These are phyloP conservation scores for Rhabdomys pumilio DNA, from an alignment of 2,797 vertebrate species.

Conservation along the genomic window DNA sequence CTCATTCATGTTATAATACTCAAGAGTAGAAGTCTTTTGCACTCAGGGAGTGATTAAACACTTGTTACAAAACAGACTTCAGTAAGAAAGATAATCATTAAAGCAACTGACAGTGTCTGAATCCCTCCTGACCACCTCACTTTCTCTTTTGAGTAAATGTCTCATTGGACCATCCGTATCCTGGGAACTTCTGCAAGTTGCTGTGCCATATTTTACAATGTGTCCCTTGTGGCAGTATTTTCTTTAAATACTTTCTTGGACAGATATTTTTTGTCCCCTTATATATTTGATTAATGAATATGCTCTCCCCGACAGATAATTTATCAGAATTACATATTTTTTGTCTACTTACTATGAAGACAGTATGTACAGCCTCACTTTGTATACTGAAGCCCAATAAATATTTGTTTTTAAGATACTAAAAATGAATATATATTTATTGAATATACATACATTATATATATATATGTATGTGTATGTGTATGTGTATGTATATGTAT, in stretches of 20 bases:
- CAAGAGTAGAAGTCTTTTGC: neutral
- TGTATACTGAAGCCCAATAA: neutral
- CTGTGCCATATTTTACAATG: neutral
- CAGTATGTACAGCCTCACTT: neutral
- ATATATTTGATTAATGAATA: neutral
- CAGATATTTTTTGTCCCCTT: neutral
- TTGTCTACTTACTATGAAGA: neutral
- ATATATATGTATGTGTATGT: too few species aligned
- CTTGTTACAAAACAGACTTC: neutral
- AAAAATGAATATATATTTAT: neutral
- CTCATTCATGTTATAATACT: neutral
- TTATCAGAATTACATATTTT: neutral
- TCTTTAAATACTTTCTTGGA: neutral
- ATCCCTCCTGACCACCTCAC: neutral
- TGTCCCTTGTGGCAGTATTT: neutral
- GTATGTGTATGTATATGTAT: too few species aligned
- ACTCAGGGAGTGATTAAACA: constrained; percentile 50
- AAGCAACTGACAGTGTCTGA: neutral
- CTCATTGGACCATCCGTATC: neutral
- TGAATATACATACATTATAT: too few species aligned
- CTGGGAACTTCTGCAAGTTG: neutral
- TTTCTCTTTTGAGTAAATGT: neutral
- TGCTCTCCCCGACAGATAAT: neutral
- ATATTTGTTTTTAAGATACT: neutral
- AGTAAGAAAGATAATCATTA: neutral